A percentile compares a stretch with the other conserved stretches of the same genome.
Conservation (phyloP, 2,888 invertebrate species). For the Bembecia ichneumoniformis region DNA sequence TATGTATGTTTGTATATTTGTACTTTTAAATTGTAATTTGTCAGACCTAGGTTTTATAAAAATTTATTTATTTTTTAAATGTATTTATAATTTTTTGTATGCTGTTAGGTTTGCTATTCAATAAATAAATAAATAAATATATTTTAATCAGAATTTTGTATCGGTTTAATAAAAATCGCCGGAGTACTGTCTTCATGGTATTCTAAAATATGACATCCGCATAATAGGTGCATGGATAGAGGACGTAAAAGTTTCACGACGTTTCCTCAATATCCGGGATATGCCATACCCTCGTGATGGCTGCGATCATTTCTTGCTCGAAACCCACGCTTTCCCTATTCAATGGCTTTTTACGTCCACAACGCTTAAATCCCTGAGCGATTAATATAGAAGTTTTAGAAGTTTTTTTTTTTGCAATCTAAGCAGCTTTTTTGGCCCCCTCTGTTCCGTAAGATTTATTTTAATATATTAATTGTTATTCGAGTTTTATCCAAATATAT, state of each 20-base stretch:
- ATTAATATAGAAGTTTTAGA: neutral
- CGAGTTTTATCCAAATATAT: no score
- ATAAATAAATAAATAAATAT: no score
- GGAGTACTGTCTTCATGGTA: constrained; percentile 12
- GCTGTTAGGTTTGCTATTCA: no score
- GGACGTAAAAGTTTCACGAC: constrained; percentile 9
- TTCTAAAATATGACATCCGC: constrained; percentile 11
- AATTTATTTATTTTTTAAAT: no score
- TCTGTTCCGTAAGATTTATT: no score
- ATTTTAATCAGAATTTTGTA: neutral
- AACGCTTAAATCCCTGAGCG: neutral
- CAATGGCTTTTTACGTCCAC: neutral
- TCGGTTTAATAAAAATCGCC: constrained; percentile 6
- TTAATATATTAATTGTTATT: no score
- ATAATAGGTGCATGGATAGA: constrained; percentile 8
- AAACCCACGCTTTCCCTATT: neutral
- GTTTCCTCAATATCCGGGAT: constrained; percentile 5
- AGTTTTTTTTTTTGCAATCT: no score
- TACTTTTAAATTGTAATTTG: no score
- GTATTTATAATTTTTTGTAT: no score
- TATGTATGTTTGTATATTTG: no score
- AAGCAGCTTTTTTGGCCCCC: no score
- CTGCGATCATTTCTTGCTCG: neutral
- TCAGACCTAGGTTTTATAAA: no score
- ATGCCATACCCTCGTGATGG: neutral